Percentiles rank a stretch among this genome's conserved stretches.
These are phyloP conservation scores for Eudasyphora cyanicolor DNA, from an alignment of 2,888 invertebrate species.

Conservation along the genomic window DNA sequence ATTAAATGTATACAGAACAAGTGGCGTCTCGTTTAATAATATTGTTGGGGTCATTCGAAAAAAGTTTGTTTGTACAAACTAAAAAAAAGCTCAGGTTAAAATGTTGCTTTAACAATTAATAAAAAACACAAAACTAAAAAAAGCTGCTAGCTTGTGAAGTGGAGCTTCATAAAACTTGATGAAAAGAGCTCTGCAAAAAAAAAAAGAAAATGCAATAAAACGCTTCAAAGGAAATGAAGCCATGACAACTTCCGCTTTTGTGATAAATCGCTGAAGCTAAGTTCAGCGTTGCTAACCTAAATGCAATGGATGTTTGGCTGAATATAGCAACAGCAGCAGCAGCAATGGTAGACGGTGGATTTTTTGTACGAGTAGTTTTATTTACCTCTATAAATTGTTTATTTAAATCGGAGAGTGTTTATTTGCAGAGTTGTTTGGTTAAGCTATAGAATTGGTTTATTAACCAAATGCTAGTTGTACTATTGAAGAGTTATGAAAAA, in stretches of 20 bases:
- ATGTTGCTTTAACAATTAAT: not conserved
- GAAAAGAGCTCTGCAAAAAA: not conserved
- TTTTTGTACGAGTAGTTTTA: not conserved
- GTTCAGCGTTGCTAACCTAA: not conserved
- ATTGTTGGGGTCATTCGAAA: not conserved
- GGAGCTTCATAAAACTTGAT: not conserved
- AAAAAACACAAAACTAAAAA: not conserved
- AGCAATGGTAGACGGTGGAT: not conserved
- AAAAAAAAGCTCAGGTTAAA: not conserved
- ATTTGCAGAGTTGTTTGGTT: not conserved
- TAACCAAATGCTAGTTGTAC: not conserved
- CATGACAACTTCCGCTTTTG: constrained; percentile 2
- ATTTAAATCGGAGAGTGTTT: not conserved
- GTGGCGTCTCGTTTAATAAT: constrained; percentile 1
- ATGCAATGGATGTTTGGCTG: not conserved
- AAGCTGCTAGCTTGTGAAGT: not conserved
- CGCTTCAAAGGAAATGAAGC: not conserved
- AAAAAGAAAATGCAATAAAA: not conserved
- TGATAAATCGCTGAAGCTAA: not conserved
- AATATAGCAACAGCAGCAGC: no score
- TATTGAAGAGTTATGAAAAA: no score
- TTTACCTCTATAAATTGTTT: not conserved
- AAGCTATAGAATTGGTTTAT: not conserved
- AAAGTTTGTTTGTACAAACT: not conserved
- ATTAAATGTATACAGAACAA: not conserved